Conservation (phyloP, 1,140 invertebrate genomes). For the Sesamia nonagrioides region DNA sequence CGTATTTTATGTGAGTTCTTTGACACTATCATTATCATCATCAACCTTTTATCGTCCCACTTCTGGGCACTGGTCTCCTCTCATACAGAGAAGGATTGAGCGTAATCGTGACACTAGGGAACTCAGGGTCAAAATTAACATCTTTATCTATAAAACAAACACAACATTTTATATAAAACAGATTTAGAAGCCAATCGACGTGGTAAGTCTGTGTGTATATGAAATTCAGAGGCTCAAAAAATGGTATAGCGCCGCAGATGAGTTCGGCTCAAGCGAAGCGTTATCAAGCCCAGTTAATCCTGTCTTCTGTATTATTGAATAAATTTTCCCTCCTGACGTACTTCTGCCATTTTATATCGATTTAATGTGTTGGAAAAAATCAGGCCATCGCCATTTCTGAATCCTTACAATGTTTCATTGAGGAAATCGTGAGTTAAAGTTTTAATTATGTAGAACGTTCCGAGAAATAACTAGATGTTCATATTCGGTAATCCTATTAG, state of each 20-base stretch:
- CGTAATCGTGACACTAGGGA: too few species aligned
- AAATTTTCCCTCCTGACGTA: conserved; percentile 71
- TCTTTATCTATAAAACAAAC: conserved; percentile 50
- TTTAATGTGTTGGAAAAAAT: conserved; percentile 70
- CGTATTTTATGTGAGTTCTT: conserved; percentile 36
- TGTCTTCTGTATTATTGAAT: conserved; percentile 80
- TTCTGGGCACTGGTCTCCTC: too few species aligned
- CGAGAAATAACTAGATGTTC: conserved; percentile 22
- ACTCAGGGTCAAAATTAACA: conserved; percentile 51
- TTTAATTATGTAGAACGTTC: conserved; percentile 41
- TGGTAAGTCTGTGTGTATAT: conserved; percentile 66
- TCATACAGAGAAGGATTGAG: too few species aligned
- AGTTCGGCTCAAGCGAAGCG: conserved; percentile 74
- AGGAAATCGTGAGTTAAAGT: conserved; percentile 15
- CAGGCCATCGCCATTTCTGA: conserved; percentile 49
- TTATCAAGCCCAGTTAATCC: conserved; percentile 80
- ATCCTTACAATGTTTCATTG: conserved; percentile 50
- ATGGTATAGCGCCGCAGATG: conserved; percentile 73
- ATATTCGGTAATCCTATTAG: conserved; percentile 53
- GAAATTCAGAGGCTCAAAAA: conserved; percentile 71
- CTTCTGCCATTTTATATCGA: conserved; percentile 68
- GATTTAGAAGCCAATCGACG: conserved; percentile 53
- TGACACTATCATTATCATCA: too few species aligned
- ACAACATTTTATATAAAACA: conserved; percentile 41
- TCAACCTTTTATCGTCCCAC: too few species aligned